These are phyloP conservation scores for Ceratosolen fusciceps DNA, from an alignment of 1,140 invertebrate species.

Conservation along the genomic window DNA sequence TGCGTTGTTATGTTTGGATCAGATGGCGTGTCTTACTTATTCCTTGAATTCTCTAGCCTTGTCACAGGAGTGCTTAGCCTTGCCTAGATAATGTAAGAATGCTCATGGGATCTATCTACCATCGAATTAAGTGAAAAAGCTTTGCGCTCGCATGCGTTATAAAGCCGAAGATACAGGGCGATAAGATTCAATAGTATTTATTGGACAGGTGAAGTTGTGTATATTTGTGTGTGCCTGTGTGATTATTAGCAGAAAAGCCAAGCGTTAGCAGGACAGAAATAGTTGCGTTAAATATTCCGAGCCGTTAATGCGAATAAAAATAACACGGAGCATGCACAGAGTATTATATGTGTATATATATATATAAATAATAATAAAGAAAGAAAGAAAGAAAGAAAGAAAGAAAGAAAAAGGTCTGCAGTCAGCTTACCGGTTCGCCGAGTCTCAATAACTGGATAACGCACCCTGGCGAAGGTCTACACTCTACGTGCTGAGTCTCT, in stretches of 20 bases:
- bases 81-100: neutral
- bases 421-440: conserved; percentile 42
- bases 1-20: too few species aligned
- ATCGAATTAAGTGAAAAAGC: conserved; percentile 8
- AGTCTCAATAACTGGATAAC: conserved; percentile 28
- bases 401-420: conserved; percentile 22
- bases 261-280: too few species aligned
- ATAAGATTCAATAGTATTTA: neutral
- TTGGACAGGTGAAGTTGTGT: too few species aligned
- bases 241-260: neutral
- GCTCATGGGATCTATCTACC: neutral
- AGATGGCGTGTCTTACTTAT: too few species aligned
- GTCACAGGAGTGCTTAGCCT: conserved; percentile 3
- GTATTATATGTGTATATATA: too few species aligned
- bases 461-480: neutral
- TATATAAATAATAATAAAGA: too few species aligned
- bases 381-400: too few species aligned
- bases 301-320: neutral
- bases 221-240: neutral
- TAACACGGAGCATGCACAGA: neutral
- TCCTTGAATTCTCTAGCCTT: conserved; percentile 3
- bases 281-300: neutral
- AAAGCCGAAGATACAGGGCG: neutral
- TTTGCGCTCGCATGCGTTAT: neutral
- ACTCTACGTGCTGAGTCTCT: conserved; percentile 14